Percentiles rank a stretch among this genome's conserved stretches.
Conservation (phyloP, 1,140 invertebrate species). For the Papilio glaucus region DNA sequence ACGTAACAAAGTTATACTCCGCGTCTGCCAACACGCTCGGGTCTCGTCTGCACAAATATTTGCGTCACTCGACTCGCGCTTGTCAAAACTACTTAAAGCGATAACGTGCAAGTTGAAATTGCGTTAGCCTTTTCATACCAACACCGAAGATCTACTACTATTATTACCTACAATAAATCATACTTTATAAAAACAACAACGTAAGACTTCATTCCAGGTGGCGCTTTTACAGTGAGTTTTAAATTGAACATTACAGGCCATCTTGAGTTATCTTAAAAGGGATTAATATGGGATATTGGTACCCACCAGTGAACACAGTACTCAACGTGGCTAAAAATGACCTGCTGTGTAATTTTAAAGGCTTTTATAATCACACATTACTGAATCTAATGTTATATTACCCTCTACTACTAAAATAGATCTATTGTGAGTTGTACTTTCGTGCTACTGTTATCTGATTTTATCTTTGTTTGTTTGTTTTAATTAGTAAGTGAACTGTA, state of each 20-base stretch:
- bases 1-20: slow-evolving; percentile 36
- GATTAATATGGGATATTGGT: background rate
- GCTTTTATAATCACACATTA: no score
- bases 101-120: slow-evolving; percentile 57
- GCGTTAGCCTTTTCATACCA: slow-evolving; percentile 45
- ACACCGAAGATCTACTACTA: background rate
- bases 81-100: slow-evolving; percentile 66
- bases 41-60: slow-evolving; percentile 61
- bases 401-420: background rate
- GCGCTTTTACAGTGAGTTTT: background rate
- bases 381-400: background rate
- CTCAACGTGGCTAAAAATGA: no score
- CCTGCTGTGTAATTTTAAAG: no score
- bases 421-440: background rate
- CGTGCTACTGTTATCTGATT: background rate
- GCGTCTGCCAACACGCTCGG: slow-evolving; percentile 23
- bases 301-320: no score
- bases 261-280: background rate
- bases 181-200: slow-evolving; percentile 18
- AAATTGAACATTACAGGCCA: background rate
- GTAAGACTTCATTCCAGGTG: background rate
- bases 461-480: slow-evolving; percentile 11
- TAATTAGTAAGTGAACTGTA: background rate
- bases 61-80: slow-evolving; percentile 62
- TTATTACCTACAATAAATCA: slow-evolving; percentile 22